Conservation (phyloP, 2,888 invertebrate genomes). For the Sialis lutaria region DNA sequence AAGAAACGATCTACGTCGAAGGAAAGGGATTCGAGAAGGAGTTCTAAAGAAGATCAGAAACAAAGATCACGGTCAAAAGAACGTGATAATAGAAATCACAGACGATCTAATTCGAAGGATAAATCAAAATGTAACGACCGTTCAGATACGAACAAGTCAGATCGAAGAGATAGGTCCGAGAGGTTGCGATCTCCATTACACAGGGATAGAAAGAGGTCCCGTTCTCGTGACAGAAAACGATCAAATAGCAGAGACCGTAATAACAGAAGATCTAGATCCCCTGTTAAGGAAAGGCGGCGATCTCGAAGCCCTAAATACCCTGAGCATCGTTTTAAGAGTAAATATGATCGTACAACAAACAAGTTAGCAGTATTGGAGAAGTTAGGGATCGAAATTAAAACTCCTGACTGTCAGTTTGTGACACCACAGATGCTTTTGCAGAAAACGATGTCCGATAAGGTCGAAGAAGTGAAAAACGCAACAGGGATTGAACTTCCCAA, state of each 20-base stretch:
- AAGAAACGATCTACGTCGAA: not conserved
- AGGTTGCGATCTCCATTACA: constrained; percentile 2
- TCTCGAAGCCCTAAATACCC: constrained; percentile 18
- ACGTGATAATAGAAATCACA: not conserved
- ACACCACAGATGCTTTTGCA: constrained; percentile 36
- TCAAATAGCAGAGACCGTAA: constrained; percentile 16
- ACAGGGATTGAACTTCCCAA: constrained; percentile 39
- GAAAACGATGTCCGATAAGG: constrained; percentile 26
- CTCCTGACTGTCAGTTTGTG: constrained; percentile 33
- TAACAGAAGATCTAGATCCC: constrained; percentile 16
- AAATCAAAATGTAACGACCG: not conserved
- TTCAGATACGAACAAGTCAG: not conserved
- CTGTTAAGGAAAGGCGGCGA: constrained; percentile 16
- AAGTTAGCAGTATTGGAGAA: constrained; percentile 29
- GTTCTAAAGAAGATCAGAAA: not conserved
- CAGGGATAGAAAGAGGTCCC: constrained; percentile 4
- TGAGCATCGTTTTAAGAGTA: constrained; percentile 19
- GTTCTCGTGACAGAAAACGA: constrained; percentile 6
- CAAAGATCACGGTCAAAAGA: not conserved
- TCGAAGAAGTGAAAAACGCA: constrained; percentile 18
- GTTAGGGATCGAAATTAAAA: constrained; percentile 33
- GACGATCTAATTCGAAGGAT: not conserved
- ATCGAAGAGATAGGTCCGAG: constrained; percentile 6
- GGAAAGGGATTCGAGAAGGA: constrained; percentile 6
- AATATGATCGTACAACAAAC: constrained; percentile 26